Conservation (phyloP, 2,888 invertebrate genomes). For the Timema cristinae region DNA sequence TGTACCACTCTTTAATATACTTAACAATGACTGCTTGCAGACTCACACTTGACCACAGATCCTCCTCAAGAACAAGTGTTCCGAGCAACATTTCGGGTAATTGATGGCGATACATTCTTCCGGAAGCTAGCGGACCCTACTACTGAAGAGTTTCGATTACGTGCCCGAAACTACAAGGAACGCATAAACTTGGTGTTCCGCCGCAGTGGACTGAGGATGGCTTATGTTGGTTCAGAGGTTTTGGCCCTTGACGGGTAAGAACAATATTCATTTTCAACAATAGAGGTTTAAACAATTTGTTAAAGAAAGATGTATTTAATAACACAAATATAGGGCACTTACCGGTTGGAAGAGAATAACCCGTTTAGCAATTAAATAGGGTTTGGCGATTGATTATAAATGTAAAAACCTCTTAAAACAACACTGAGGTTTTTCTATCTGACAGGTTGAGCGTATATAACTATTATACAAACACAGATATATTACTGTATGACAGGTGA, state of each 20-base stretch:
- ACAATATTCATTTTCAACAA: background rate
- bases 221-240: constrained; percentile 75
- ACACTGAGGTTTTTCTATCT: no score
- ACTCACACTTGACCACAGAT: constrained; percentile 67
- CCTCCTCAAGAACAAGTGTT: constrained; percentile 76
- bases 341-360: no score
- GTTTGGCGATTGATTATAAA: no score
- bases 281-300: no score
- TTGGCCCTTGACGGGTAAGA: constrained; percentile 80
- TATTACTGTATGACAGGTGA: no score
- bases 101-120: constrained; percentile 65
- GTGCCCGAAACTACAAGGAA: constrained; percentile 70
- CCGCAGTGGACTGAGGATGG: constrained; percentile 67
- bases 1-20: constrained; percentile 16
- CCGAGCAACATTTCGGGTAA: constrained; percentile 73
- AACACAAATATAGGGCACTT: no score
- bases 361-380: no score
- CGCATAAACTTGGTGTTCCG: constrained; percentile 70
- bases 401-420: no score
- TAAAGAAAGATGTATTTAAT: no score
- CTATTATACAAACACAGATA: no score
- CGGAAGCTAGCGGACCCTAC: constrained; percentile 62
- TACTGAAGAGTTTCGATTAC: constrained; percentile 65
- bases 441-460: no score
- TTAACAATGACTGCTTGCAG: constrained; percentile 50